Percentiles rank a stretch among this genome's conserved stretches.
Evolutionary conservation across 2,113 vertebrate species (phyloP).

Genomic region (Pavo muticus): DNA sequence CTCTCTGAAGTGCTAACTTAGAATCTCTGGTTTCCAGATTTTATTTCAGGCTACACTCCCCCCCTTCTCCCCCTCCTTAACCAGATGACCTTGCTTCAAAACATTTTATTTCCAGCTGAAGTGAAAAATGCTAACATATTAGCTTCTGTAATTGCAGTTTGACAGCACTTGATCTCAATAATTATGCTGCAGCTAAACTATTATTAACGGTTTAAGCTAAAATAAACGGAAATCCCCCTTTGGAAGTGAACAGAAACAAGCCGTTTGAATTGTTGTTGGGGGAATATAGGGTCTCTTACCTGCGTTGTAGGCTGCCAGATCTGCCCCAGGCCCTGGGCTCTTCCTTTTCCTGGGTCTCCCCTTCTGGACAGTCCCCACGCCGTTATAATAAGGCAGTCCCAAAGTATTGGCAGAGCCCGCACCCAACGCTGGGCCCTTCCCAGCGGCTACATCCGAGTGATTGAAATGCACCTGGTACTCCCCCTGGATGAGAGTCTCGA

Average conservation of each 20-base stretch:
- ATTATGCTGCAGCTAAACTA: conserved; percentile 77
- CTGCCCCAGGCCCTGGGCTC: conserved; percentile 93
- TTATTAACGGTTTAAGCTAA: conserved; percentile 77
- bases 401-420: conserved; percentile 86
- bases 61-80: conserved; percentile 54
- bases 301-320: conserved; percentile 96
- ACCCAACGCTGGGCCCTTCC: conserved; percentile 88
- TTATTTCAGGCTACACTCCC: conserved; percentile 63
- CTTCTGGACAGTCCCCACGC: conserved; percentile 97
- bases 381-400: conserved; percentile 98
- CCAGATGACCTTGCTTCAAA: conserved; percentile 75
- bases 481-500: conserved; percentile 97
- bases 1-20: conserved; percentile 69
- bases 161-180: conserved; percentile 77
- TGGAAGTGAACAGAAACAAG: conserved; percentile 65
- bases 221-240: conserved; percentile 75
- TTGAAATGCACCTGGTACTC: conserved; percentile 96
- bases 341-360: conserved; percentile 97
- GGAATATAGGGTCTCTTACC: conserved; percentile 79
- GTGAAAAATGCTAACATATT: conserved; percentile 75
- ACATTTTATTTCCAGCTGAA: conserved; percentile 77
- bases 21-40: conserved; percentile 74
- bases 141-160: conserved; percentile 76
- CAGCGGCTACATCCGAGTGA: conserved; percentile 90
- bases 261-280: neutral